A percentile compares a stretch with the other conserved stretches of the same genome.
Conservation (phyloP, 2,113 vertebrate genomes). For the Ramphastos sulfuratus region DNA sequence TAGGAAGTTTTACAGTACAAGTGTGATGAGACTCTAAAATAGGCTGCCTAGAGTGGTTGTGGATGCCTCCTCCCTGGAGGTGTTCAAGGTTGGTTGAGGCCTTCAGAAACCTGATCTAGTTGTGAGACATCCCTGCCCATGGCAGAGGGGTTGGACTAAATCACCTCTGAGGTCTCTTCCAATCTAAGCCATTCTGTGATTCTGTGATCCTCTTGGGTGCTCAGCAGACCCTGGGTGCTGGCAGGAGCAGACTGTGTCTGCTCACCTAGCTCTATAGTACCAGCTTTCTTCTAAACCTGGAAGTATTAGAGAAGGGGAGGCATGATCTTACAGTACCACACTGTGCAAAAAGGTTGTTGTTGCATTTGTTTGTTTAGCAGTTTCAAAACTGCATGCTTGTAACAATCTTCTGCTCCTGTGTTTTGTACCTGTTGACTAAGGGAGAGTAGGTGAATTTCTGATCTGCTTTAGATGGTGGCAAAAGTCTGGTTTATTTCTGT, state of each 20-base stretch:
- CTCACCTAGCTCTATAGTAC: not conserved
- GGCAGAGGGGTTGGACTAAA: no score
- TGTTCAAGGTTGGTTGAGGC: no score
- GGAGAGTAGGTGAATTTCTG: not conserved
- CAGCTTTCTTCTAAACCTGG: not conserved
- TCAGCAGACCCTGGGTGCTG: rapidly evolving
- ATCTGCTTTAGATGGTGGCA: not conserved
- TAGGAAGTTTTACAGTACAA: no score
- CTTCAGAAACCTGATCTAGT: no score
- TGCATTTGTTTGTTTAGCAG: not conserved
- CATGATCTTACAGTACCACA: not conserved
- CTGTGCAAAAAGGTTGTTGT: not conserved
- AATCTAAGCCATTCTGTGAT: no score
- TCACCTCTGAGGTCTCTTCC: no score
- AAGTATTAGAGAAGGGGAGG: not conserved
- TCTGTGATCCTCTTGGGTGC: not conserved
- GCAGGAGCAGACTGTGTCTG: not conserved
- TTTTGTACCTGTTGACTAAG: rapidly evolving
- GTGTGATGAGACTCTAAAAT: no score
- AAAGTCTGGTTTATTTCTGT: not conserved
- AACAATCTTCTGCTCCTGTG: not conserved
- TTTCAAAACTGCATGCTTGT: not conserved
- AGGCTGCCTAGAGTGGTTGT: no score
- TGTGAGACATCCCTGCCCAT: no score
- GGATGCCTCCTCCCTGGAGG: no score